Evolutionary conservation across 2,797 vertebrate species (phyloP), one percentile per base, ranked within the genome.

Genomic region (Staurois parvus): DNA sequence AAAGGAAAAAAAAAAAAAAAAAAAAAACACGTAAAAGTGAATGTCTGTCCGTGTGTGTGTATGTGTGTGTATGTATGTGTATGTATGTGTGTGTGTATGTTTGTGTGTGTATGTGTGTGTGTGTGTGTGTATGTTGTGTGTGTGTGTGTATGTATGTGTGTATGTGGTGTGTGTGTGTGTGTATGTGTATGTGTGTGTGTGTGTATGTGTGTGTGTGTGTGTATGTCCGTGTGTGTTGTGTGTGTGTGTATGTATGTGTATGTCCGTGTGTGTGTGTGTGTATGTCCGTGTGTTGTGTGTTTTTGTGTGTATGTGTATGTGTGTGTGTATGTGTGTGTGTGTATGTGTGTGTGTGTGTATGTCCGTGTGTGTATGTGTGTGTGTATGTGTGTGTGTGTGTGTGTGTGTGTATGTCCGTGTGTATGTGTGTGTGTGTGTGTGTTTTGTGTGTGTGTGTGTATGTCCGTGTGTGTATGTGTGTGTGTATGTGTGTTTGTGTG

Each of bases 81-180:
- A 9, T 56, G 21, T 24, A 21, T 37, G 48, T 52, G 29, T 76
- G 76, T 83, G 56, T 68, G 48, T 24, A 9, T 56, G 21, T 24
- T 19, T 37, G 48, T 52, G 29, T 76, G 76, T 83, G 56, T 68
- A 83, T n/a, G n/a, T n/a, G 48, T 24, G 4, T 56, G 21, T 24
- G 52, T 37, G 48, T 52, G 29, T 76, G 76, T 83, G 56, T 68
- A 83, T n/a, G n/a, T n/a, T n/a, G n/a, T n/a, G 48, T 24, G 4
- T 56, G 21, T 24, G 52, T 37, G 48, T 52, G 29, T 76, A 83
- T 83, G 56, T 68, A 83, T n/a, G n/a, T n/a, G n/a, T n/a, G n/a
- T n/a, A n/a, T n/a, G n/a, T n/a, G n/a, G n/a, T n/a, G n/a, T n/a
- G 48, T 24, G 4, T 56, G 21, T 24, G 52, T 37, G 48, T 52